Conservation (phyloP, 2,888 invertebrate species). For the Agrenia bidenticulata region DNA sequence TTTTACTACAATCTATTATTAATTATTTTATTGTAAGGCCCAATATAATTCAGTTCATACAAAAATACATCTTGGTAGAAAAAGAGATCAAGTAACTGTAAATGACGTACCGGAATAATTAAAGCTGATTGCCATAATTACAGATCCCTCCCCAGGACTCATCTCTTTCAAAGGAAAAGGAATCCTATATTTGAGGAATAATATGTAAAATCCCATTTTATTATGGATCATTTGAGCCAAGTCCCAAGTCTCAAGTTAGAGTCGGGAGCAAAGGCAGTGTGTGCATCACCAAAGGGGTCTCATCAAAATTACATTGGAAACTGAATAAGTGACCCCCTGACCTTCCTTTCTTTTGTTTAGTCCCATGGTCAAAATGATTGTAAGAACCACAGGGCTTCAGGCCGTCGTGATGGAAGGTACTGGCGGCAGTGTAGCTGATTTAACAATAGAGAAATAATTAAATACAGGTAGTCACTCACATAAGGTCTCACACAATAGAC, state of each 20-base stretch:
- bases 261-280: too few relatives aligned
- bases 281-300: slow-evolving; percentile 18
- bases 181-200: too few relatives aligned
- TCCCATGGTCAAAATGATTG: slow-evolving; percentile 26
- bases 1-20: too few relatives aligned
- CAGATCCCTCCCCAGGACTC: slow-evolving; percentile 1
- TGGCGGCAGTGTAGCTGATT: slow-evolving; percentile 27
- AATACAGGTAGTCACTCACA: slow-evolving; percentile 47
- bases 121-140: slow-evolving; percentile 18
- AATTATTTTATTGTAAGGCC: too few relatives aligned
- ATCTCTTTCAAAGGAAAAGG: too few relatives aligned
- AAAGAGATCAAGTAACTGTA: too few relatives aligned
- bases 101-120: slow-evolving; percentile 10
- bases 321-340: slow-evolving; percentile 25
- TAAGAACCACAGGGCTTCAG: slow-evolving; percentile 23
- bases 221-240: slow-evolving; percentile 1
- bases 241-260: too few relatives aligned
- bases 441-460: slow-evolving; percentile 52
- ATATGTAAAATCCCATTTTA: too few relatives aligned
- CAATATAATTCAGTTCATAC: too few relatives aligned
- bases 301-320: slow-evolving; percentile 27
- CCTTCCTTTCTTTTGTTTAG: slow-evolving; percentile 24
- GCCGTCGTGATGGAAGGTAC: slow-evolving; percentile 12
- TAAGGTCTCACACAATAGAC: slow-evolving; percentile 17
- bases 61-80: too few relatives aligned